Evolutionary conservation across 2,113 vertebrate genomes (phyloP).

Genomic region (Deroptyus accipitrinus): DNA sequence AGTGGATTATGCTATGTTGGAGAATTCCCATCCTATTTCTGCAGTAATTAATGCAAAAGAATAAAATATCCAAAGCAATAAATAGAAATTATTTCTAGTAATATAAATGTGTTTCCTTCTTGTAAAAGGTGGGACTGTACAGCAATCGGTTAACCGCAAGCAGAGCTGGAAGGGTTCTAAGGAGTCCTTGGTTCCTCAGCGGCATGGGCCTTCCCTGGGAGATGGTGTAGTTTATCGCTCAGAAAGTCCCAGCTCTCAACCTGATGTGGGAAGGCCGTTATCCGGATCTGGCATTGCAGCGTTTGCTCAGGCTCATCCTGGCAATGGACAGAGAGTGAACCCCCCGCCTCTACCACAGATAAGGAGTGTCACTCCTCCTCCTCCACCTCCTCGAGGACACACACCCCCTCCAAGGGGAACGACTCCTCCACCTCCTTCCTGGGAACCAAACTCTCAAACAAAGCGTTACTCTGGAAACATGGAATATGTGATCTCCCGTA

Average conservation of each 20-base stretch:
- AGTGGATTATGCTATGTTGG: background rate
- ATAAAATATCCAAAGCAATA: background rate
- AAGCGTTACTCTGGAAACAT: constrained; percentile 95
- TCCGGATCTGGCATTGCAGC: constrained; percentile 81
- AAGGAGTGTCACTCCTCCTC: constrained; percentile 90
- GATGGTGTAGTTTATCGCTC: constrained; percentile 86
- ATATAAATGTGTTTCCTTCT: constrained; percentile 10
- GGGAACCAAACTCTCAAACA: constrained; percentile 89
- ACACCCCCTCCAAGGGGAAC: constrained; percentile 81
- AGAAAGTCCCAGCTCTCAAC: constrained; percentile 86
- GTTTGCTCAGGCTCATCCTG: constrained; percentile 83
- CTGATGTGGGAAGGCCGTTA: constrained; percentile 82
- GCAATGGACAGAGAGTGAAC: constrained; percentile 86
- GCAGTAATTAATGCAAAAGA: background rate
- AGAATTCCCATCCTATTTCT: background rate
- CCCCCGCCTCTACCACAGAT: constrained; percentile 87
- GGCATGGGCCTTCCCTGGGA: constrained; percentile 83
- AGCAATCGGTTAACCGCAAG: constrained; percentile 86
- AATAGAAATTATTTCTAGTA: background rate
- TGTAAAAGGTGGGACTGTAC: constrained; percentile 75
- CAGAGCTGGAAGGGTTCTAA: constrained; percentile 98
- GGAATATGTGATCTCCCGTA: constrained; percentile 89
- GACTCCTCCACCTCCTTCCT: constrained; percentile 83
- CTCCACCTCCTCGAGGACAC: constrained; percentile 83
- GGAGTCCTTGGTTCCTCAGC: constrained; percentile 88